Base-by-base conservation (phyloP, 23 tunicate genomes). In the Styela clava region DNA sequence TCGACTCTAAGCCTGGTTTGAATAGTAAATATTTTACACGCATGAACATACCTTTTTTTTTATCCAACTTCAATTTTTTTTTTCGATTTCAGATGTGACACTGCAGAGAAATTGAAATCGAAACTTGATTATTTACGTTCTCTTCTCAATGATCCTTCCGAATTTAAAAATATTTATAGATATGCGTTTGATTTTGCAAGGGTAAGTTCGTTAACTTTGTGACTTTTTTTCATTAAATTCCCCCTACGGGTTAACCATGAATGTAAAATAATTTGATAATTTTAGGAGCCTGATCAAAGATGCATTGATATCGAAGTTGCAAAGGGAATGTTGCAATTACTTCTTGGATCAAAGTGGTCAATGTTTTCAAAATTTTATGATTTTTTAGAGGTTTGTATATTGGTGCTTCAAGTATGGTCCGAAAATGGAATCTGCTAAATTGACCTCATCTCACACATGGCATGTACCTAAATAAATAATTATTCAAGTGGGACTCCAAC, bases 101-200 rank as follows among this genome's bases (percentile, higher is more conserved):
- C 69, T 65, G 78, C 74, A 18, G 69, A 63, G 23, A 88, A 83
- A 68, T 52, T 88, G 63, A 26, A 69, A 36, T 35, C 33, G 3
- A 88, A 88, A 83, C 23, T 88, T n/a, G 31, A 65, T n/a, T 78
- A 35, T 1, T 44, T 88, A 63, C 87, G 87, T 21, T 56, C 81
- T 19, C 52, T 64, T 26, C 80, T 88, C 16, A 74, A 88, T 30
- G 87, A 83, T 22, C 74, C 84, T 9, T 71, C 87, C 3, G 44
- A 74, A 77, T 88, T 88, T 36, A 88, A 88, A 63, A 33, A 33
- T 26, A 69, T 88, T 63, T 88, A 78, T 79, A 79, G 93, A 78
- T 88, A 88, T 72, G 93, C 93, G 2, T 88, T 88, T 62, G 93
- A 88, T 72, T 88, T 88, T 83, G 78, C 79, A 52, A 83, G 78